Base-by-base conservation (phyloP, 2,113 vertebrate genomes). In the Passer domesticus region DNA sequence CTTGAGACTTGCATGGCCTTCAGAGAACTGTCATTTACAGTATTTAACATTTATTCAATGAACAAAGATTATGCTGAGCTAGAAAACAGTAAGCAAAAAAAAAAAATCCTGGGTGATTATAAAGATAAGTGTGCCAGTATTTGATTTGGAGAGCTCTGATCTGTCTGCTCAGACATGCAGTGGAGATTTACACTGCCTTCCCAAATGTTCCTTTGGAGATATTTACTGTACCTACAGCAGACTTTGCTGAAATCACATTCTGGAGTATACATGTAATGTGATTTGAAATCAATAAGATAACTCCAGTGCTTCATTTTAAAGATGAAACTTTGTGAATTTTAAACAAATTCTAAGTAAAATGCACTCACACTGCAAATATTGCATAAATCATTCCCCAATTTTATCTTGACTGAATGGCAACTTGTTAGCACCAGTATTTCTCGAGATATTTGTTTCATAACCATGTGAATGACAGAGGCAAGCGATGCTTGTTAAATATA, bases 101-200 rank as follows among this genome's bases (percentile, higher is more conserved):
- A 83, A 81, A 78, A 78, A 19, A 94, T 75, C 58, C 37, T 37
- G 56, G 53, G 90, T 89, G 60, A 92, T 95, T 93, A 91, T 75
- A 82, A 58, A 83, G 69, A 93, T 96, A 83, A 95, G 56, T 31
- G 35, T 83, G 67, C 39, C 5, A 5, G 59, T 47, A 56, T 93
- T 87, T 94, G 93, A 92, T 95, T 43, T 94, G 91, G 69, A 90
- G 90, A 92, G 89, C 81, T 83, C 59, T 88, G 84, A 67, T 74
- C 43, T 80, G 31, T 68, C 92, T 85, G 69, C 63, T 87, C 28
- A 82, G 90, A 91, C 66, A 67, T 18, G 69, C 86, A 37, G 44
- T 35, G 47, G 30, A 86, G 88, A 95, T 97, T 86, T 88, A 83
- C 53, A 19, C 80, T 90, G 85, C 39, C 37, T 82, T 56, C 64